Evolutionary conservation across 2,113 vertebrate genomes (phyloP), one percentile per base, ranked within the genome.

Genomic region (Hydrolagus affinis): DNA sequence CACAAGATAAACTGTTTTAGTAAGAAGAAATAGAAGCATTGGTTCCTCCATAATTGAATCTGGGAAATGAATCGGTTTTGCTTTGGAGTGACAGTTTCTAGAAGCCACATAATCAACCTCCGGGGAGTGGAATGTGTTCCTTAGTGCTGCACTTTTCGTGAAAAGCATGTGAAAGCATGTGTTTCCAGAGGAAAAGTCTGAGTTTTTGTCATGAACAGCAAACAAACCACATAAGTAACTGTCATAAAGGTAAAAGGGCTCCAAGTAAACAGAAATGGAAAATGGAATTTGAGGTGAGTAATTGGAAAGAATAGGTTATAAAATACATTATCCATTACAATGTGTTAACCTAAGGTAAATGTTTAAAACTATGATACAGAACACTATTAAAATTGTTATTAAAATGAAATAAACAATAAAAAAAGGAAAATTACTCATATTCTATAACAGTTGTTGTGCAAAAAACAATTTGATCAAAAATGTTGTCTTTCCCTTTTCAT

Each of bases 251-350:
- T 93, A 92, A 91, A 88, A 89, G 92, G 93, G 90, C 86, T 86
- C 74, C 91, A 90, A 88, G 89, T 91, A 91, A 93, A 94, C 93
- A 88, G 88, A 85, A 85, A 89, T 90, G 89, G 89, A 91, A 90
- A 93, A 93, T 92, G 93, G 91, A 91, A 89, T 91, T 93, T 93
- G 77, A 92, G 89, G 89, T 89, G 88, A 91, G 88, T 90, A 89
- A 89, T 91, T 92, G 87, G 88, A 92, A 89, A 90, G 87, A 94
- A 93, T 91, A 89, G 90, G 87, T 88, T 92, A 89, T 88, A 91
- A 91, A 93, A 94, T 90, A 88, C 86, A 91, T 89, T 87, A 95
- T 95, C 92, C 89, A 93, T 93, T 93, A 93, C 9, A 83, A 83
- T 68, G 66, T 44, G 44, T 66, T 83, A 15, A 83, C 62, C 62